Conservation (phyloP, 2,113 vertebrate species). For the Melanotaenia duboulayi region DNA sequence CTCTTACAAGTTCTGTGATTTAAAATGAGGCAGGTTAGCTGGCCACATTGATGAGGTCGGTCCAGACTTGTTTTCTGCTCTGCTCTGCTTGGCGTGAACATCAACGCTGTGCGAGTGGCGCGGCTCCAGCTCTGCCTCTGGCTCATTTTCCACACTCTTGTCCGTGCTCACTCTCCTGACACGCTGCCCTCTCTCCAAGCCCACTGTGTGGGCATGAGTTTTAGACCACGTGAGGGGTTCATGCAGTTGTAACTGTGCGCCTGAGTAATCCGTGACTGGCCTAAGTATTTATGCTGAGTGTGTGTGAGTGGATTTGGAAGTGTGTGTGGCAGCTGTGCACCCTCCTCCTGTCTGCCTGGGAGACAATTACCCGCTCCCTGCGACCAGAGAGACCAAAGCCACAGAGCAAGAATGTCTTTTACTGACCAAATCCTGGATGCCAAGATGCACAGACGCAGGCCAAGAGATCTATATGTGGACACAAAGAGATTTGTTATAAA, state of each 20-base stretch:
- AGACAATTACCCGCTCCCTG: slow-evolving; percentile 69
- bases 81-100: slow-evolving; percentile 49
- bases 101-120: slow-evolving; percentile 55
- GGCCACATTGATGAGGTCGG: slow-evolving; percentile 52
- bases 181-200: slow-evolving; percentile 71
- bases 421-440: slow-evolving; percentile 54
- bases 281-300: slow-evolving; percentile 14
- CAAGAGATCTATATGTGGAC: slow-evolving; percentile 13
- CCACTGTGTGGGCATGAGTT: slow-evolving; percentile 61
- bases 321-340: slow-evolving; percentile 68
- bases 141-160: slow-evolving; percentile 38
- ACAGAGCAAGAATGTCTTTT: slow-evolving; percentile 78
- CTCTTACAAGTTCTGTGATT: slow-evolving; percentile 37
- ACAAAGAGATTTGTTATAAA: neutral
- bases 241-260: slow-evolving; percentile 38
- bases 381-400: slow-evolving; percentile 78
- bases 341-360: slow-evolving; percentile 58
- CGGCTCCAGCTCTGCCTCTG: slow-evolving; percentile 53
- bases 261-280: slow-evolving; percentile 31
- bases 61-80: slow-evolving; percentile 64
- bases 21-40: slow-evolving; percentile 33
- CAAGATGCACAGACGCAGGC: slow-evolving; percentile 48
- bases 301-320: slow-evolving; percentile 3
- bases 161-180: slow-evolving; percentile 65
- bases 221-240: slow-evolving; percentile 26